phyloP scores from a whole-genome alignment of 2,888 invertebrate genomes.

The Nineta flava region DNA sequence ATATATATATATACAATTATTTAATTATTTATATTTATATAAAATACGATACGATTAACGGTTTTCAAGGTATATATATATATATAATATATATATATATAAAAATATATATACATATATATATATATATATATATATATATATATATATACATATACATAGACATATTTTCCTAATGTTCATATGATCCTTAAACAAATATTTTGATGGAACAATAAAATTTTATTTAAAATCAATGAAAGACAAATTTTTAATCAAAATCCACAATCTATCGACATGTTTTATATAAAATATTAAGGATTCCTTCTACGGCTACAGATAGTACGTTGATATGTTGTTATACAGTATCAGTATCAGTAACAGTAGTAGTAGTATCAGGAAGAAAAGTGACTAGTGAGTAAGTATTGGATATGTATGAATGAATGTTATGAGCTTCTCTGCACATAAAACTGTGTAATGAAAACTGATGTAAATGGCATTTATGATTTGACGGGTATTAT shows the following conservation, averaged over 20 bases:
- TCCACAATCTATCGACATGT: neutral
- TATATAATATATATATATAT: neutral
- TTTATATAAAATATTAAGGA: too few species aligned
- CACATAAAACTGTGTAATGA: neutral
- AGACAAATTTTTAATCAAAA: too few species aligned
- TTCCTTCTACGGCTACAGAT: too few species aligned
- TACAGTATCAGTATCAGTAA: too few species aligned
- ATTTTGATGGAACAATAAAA: too few species aligned
- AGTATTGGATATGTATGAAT: neutral
- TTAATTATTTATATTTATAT: neutral
- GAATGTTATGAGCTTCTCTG: neutral
- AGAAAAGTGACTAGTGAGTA: neutral
- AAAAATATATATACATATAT: neutral
- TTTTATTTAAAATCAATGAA: too few species aligned
- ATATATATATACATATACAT: neutral
- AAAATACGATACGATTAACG: neutral
- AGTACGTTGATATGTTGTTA: too few species aligned
- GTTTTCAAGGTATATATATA: too few species aligned
- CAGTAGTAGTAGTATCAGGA: too few species aligned
- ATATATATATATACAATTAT: neutral
- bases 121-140: neutral
- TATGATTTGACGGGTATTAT: slow-evolving; percentile 1
- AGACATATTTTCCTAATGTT: neutral
- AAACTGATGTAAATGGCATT: slow-evolving; percentile 1
- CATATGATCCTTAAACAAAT: too few species aligned